Evolutionary conservation across 2,113 vertebrate genomes (phyloP), one percentile per base, ranked within the genome.

Genomic region (Galbula dea): DNA sequence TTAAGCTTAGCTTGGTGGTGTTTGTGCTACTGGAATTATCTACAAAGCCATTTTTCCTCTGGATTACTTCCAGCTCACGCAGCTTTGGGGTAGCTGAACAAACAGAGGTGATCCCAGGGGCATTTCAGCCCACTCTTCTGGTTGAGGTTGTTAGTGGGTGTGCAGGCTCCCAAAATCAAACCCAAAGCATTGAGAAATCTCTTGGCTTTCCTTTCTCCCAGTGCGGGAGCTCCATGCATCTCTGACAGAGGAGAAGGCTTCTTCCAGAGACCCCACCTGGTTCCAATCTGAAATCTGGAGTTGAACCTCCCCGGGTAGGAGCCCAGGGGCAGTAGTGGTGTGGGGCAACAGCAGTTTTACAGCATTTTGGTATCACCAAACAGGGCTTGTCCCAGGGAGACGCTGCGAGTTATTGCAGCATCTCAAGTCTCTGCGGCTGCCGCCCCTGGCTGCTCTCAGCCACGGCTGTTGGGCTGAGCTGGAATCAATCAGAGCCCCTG

Each of bases 351-450:
- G 75, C 63, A 43, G 36, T 82, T 74, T n/a, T 2, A 3, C 74
- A 86, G 72, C 23, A 36, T 52, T 89, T 89, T 52, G 82, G 78
- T 39, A 26, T 61, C 23, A 26, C 3, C 4, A 71, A 81, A 72
- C 1, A 7, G 46, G 23, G 36, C 83, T 90, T 67, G 48, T 89
- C 59, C 54, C 2, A 1, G 67, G 52, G 85, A 91, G 23, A 51
- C 68, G 71, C 86, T 83, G 71, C 1, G 7, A 78, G 43, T 67
- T 81, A 41, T 14, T 58, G 49, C 1, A 12, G 71, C 58, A n/a
- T 78, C 85, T 68, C n/a, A 88, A 69, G 27, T 46, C 19, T 75
- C 43, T 51, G 74, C 74, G 81, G 74, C 86, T 86, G 89, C 94
- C 1, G 1, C 76, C 79, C 79, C 73, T 4, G 22, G 58, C 61